Conservation (phyloP, 2,797 vertebrate genomes). For the Neosilurus hyrtlii region DNA sequence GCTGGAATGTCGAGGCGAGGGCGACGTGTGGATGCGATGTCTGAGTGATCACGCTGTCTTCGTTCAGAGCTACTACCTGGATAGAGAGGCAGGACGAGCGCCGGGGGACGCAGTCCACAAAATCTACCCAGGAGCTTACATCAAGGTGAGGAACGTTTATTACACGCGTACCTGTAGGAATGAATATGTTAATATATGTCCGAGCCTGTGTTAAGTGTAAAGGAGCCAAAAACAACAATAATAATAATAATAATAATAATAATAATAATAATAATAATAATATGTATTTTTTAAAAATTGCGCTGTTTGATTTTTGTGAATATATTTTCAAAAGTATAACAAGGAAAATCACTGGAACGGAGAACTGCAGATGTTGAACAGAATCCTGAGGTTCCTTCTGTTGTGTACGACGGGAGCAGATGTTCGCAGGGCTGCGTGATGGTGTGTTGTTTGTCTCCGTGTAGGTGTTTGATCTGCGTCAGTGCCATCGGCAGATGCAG, state of each 20-base stretch:
- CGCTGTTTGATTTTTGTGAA: too few species aligned
- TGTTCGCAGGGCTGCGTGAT: neutral
- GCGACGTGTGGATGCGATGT: constrained; percentile 79
- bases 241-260: neutral
- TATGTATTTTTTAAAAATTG: too few species aligned
- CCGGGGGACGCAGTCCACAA: constrained; percentile 83
- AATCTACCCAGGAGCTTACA: constrained; percentile 78
- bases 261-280: neutral
- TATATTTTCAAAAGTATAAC: neutral
- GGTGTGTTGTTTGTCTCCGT: constrained; percentile 23
- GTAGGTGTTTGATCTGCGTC: constrained; percentile 77
- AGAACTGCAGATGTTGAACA: neutral
- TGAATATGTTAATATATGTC: neutral
- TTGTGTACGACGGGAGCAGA: neutral
- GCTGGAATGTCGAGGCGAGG: constrained; percentile 77
- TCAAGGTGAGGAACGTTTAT: constrained; percentile 65
- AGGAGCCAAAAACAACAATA: neutral
- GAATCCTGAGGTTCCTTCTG: neutral
- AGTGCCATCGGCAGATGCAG: constrained; percentile 82
- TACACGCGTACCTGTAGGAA: neutral
- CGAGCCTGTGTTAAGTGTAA: neutral
- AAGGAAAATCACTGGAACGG: neutral
- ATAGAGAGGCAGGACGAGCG: constrained; percentile 78
- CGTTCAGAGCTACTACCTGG: constrained; percentile 79
- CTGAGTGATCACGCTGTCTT: constrained; percentile 78